Evolutionary conservation across 2,888 invertebrate species (phyloP).

Genomic region (Polyommatus icarus): DNA sequence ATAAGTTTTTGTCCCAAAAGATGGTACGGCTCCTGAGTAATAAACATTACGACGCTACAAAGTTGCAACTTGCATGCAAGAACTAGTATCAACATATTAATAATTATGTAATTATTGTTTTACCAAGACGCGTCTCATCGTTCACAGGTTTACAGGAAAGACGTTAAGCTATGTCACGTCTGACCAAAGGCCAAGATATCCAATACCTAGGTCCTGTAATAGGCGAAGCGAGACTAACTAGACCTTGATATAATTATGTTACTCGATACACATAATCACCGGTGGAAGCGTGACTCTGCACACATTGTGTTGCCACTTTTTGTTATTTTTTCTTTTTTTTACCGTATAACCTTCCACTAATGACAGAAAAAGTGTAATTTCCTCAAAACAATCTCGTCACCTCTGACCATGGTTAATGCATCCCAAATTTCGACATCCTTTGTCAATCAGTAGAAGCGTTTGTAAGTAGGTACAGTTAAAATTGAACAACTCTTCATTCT

Average conservation of each 20-base stretch:
- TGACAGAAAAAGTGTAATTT: constrained; percentile 22
- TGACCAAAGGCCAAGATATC: not conserved
- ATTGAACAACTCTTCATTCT: too few species aligned
- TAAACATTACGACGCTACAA: too few species aligned
- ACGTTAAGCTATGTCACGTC: not conserved
- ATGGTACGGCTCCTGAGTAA: too few species aligned
- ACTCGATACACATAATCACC: constrained; percentile 32
- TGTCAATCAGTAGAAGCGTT: not conserved
- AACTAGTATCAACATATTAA: too few species aligned
- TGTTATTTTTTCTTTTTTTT: constrained; percentile 9
- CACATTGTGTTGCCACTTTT: constrained; percentile 13
- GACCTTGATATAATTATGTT: constrained; percentile 42
- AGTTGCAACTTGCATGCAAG: too few species aligned
- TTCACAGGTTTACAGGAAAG: not conserved
- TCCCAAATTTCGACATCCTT: not conserved
- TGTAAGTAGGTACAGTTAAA: not conserved
- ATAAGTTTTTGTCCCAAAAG: too few species aligned
- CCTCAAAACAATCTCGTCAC: not conserved
- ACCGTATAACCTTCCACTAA: constrained; percentile 32
- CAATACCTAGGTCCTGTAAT: constrained; percentile 5
- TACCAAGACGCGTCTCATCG: not conserved
- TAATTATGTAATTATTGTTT: not conserved
- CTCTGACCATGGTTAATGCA: constrained; percentile 6
- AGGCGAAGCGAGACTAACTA: constrained; percentile 32
- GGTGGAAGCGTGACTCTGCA: constrained; percentile 42